Base-by-base conservation (phyloP, 1,140 invertebrate species). In the Drosophila ironensis region DNA sequence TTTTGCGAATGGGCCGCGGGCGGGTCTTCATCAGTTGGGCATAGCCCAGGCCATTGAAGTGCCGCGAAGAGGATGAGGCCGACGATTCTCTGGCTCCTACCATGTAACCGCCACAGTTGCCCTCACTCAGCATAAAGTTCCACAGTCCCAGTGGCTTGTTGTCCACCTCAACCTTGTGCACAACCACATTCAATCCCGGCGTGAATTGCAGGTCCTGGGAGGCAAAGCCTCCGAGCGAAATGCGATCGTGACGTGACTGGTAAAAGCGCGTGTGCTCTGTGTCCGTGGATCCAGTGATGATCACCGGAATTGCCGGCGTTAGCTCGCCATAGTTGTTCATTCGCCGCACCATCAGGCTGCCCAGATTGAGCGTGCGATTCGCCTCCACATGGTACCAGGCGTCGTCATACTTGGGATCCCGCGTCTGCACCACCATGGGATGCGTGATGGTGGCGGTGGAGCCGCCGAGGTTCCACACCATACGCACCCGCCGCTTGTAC, bases 91-190 rank as follows among this genome's bases (percentile, higher is more conserved):
- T 59, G 0, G 89, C 84, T 0, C 89, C 89, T 12, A 81, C 63
- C 72, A 89, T 89, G 16, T 88, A 87, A 16, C 89, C 89, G 3
- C 88, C 84, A 80, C 97, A 98, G 4, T 93, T 93, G 53, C 92
- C 91, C 64, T 84, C 89, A 53, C 93, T 92, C 22, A 92, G 91
- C 1, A 90, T 57, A 86, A 98, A 98, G 90, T 98, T 96, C 96
- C 96, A 98, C 0, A 98, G 91, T 0, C 97, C 97, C 37, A 98
- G 91, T 0, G 92, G 93, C 22, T 93, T 92, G 3, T 94, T 94
- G 90, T 98, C 96, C 1, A 97, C 90, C 56, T 92, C 92, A 0
- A 98, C 90, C 61, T 95, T 93, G 88, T 97, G 91, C 4, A 98
- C 91, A 52, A 97, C 97, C 0, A 95, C 96, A 14, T 93, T 91